phyloP scores from a whole-genome alignment of 64 coral and sea anemone species.

The Montipora capricornis region DNA sequence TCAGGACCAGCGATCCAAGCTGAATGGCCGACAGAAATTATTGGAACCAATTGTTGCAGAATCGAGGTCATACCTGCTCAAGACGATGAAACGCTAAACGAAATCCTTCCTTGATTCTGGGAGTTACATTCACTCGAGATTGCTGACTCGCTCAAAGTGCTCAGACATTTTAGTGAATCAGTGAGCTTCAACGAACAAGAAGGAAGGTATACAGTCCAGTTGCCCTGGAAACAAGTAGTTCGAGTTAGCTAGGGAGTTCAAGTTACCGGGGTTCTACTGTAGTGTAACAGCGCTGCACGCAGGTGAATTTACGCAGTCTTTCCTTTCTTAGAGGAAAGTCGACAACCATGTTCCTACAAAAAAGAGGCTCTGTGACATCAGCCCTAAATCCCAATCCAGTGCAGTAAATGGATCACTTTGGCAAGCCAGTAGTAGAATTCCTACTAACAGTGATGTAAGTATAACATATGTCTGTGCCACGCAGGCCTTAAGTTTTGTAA shows the following conservation, averaged over 20 bases:
- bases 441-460: neutral
- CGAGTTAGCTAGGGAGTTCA: no score
- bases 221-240: no score
- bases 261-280: neutral
- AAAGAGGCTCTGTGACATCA: neutral
- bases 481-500: neutral
- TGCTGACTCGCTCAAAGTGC: no score
- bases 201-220: no score
- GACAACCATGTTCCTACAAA: neutral
- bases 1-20: constrained; percentile 35
- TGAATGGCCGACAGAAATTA: no score
- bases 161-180: no score
- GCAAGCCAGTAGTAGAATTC: neutral
- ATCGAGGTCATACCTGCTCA: no score
- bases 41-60: neutral
- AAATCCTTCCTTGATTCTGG: no score
- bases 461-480: neutral
- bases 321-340: neutral
- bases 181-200: no score
- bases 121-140: no score
- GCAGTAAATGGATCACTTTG: neutral
- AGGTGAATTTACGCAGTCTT: neutral
- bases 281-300: neutral
- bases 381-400: neutral
- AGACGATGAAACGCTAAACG: no score